These are phyloP conservation scores for Mormyrops boulengeri DNA, from an alignment of 2,797 vertebrate genomes.

Conservation along the genomic window DNA sequence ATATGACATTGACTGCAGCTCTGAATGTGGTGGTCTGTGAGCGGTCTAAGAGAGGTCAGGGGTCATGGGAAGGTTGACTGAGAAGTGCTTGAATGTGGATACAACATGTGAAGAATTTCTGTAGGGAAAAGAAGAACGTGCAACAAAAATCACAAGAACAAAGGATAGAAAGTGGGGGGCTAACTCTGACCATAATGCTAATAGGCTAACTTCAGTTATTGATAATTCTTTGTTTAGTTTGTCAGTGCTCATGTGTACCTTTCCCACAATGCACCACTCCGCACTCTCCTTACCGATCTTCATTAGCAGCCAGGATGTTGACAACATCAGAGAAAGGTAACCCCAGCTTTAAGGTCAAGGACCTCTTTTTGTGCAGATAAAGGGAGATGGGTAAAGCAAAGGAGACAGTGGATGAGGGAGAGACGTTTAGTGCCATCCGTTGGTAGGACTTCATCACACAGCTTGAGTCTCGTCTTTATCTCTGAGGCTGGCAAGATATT, in stretches of 20 bases:
- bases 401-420: neutral
- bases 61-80: neutral
- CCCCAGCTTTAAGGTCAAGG: slow-evolving; percentile 54
- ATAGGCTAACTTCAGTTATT: neutral
- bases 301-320: slow-evolving; percentile 52
- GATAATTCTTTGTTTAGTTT: slow-evolving; percentile 8
- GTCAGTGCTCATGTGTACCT: slow-evolving; percentile 19
- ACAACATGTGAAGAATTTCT: neutral
- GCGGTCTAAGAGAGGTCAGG: neutral
- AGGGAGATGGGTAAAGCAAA: slow-evolving; percentile 44
- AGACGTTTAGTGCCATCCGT: neutral
- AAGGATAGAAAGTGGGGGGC: neutral
- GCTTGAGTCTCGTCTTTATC: too few relatives aligned
- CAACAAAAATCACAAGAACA: neutral
- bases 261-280: slow-evolving; percentile 19
- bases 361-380: slow-evolving; percentile 56
- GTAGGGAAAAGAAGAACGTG: neutral
- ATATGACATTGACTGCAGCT: neutral
- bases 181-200: neutral
- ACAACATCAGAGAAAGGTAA: slow-evolving; percentile 60
- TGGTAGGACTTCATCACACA: neutral
- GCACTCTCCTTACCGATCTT: slow-evolving; percentile 37
- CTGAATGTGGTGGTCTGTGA: neutral
- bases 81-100: neutral
- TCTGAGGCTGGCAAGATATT: neutral